Base-by-base conservation (phyloP, 1,140 invertebrate genomes). In the Achroia grisella region DNA sequence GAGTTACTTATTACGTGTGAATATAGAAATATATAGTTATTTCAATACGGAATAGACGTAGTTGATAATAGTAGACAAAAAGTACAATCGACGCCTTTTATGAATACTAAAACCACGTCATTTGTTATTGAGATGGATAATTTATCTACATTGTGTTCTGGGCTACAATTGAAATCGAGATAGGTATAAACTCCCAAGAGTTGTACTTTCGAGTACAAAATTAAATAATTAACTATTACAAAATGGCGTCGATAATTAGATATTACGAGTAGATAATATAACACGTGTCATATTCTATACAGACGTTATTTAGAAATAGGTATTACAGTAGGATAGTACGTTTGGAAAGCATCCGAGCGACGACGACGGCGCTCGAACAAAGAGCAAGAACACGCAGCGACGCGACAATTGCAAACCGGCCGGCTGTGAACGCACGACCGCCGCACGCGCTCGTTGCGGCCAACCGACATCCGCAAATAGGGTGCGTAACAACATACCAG, bases 301-400 rank as follows among this genome's bases (percentile, higher is more conserved):
- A 56, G 61, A 57, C 63, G 63, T 68, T 65, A 65, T 52, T 67
- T 58, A 56, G 56, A 67, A 69, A 56, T 65, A 56, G 17, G 17
- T 23, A n/a, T n/a, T n/a, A 23, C 17, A 23, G 2, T 23, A 23
- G 17, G n/a, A n/a, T n/a, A n/a, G 48, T 67, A 63, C 62, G 52
- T 74, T 76, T 78, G 61, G 69, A 81, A 81, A 81, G 77, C 68
- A 71, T 64, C 35, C 53, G 56, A 53, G 30, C 56, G 44, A 28
- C 36, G 56, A 49, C 54, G 12, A 10, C 39, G 31, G n/a, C 48
- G 55, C 51, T 46, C 48, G 54, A 71, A 81, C 73, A 81, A 78
- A 81, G 73, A 81, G 62, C 69, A 71, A 23, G 17, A 23, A 6
- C 73, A 70, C 76, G 30, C 30, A 31, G 17, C 74, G 63, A 46